A percentile compares a stretch with the other conserved stretches of the same genome.
Conservation (phyloP, 2,888 invertebrate genomes). For the Spatulosminthurus flaviceps region DNA sequence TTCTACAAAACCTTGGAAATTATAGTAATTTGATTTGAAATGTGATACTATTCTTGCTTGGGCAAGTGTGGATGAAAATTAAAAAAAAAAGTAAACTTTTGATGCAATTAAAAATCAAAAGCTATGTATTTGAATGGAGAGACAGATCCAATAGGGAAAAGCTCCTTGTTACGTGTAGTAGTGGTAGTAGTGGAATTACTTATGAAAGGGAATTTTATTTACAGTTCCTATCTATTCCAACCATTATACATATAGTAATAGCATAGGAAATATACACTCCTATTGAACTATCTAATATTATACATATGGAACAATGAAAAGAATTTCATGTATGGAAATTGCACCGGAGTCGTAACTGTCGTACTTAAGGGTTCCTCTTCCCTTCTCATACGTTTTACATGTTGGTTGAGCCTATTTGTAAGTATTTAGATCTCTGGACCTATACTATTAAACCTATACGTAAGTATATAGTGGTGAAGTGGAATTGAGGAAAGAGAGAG, state of each 20-base stretch:
- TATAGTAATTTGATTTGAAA: conserved; percentile 51
- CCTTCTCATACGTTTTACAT: background rate
- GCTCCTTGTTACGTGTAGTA: too few species aligned
- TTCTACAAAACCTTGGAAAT: conserved; percentile 47
- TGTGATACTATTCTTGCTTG: conserved; percentile 19
- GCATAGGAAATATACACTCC: too few species aligned
- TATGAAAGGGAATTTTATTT: background rate
- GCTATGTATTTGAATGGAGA: conserved; percentile 16
- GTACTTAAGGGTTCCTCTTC: background rate
- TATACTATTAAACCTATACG: background rate
- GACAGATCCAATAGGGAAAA: conserved; percentile 14
- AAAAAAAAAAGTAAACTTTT: conserved; percentile 55
- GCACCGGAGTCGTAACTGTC: conserved; percentile 6
- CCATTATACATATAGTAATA: too few species aligned
- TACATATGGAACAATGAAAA: conserved; percentile 29
- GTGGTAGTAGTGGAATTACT: background rate
- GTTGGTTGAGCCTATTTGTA: background rate
- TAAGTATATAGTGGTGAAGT: conserved; percentile 32
- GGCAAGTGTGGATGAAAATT: conserved; percentile 42
- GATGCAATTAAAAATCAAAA: conserved; percentile 39
- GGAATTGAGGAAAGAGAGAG: conserved; percentile 38
- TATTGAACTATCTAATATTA: too few species aligned
- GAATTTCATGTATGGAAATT: conserved; percentile 46
- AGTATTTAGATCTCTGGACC: background rate
- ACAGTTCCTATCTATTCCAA: conserved; percentile 5